These are phyloP conservation scores for Sacculina carcini DNA, from an alignment of 2,888 invertebrate genomes.

Conservation along the genomic window DNA sequence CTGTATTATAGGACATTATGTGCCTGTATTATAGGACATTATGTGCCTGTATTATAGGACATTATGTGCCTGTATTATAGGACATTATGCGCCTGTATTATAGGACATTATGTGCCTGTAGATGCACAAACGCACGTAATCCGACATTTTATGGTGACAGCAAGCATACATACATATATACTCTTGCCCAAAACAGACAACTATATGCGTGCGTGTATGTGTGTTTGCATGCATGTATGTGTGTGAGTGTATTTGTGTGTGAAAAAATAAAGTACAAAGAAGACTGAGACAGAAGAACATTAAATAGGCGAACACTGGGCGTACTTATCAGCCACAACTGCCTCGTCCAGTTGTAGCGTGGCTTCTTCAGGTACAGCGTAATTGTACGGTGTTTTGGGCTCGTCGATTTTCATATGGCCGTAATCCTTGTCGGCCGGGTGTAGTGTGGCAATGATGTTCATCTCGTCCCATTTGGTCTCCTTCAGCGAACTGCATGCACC, in stretches of 20 bases:
- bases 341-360: too few relatives aligned
- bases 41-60: too few relatives aligned
- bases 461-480: conserved; percentile 76
- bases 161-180: conserved; percentile 5
- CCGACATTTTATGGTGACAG: background rate
- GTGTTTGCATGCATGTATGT: background rate
- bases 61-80: too few relatives aligned
- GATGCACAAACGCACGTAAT: too few relatives aligned
- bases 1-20: too few relatives aligned
- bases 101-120: too few relatives aligned
- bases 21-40: too few relatives aligned
- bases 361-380: conserved; percentile 23
- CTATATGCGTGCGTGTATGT: background rate
- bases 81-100: too few relatives aligned
- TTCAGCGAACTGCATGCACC: conserved; percentile 22
- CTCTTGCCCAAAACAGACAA: background rate
- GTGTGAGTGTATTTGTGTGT: background rate
- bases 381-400: conserved; percentile 84
- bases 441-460: conserved; percentile 91
- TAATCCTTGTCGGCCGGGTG: conserved; percentile 97
- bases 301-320: too few relatives aligned
- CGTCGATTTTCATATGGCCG: conserved; percentile 94
- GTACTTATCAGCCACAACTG: conserved; percentile 51
- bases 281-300: too few relatives aligned
- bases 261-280: too few relatives aligned